Conservation (phyloP, 2,888 invertebrate species). For the Sarcophaga caerulescens region DNA sequence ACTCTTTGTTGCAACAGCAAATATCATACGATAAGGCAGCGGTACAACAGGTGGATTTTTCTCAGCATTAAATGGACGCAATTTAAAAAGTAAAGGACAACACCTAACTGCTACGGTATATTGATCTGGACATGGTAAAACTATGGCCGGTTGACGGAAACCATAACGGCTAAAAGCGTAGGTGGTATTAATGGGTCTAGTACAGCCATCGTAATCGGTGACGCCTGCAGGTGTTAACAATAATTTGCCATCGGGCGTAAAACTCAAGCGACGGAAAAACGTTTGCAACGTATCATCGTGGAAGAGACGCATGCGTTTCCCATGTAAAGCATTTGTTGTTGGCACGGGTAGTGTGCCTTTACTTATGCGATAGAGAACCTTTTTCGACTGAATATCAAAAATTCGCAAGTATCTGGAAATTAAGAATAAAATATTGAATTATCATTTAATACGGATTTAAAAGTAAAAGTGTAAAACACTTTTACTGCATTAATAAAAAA, state of each 20-base stretch:
- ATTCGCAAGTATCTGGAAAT: slow-evolving; percentile 85
- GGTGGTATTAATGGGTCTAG: slow-evolving; percentile 83
- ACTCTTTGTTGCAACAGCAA: slow-evolving; percentile 94
- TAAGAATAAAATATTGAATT: slow-evolving; percentile 5
- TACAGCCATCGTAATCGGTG: slow-evolving; percentile 87
- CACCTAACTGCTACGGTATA: slow-evolving; percentile 92
- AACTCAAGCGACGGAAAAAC: slow-evolving; percentile 94
- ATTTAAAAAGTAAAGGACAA: slow-evolving; percentile 88
- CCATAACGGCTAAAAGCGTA: slow-evolving; percentile 84
- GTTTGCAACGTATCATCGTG: slow-evolving; percentile 97
- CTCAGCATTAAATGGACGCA: slow-evolving; percentile 81
- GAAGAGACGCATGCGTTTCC: slow-evolving; percentile 87
- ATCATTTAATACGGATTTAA: background rate
- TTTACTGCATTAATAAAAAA: no score
- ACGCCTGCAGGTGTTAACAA: slow-evolving; percentile 95
- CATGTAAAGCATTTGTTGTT: slow-evolving; percentile 83
- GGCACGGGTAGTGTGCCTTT: slow-evolving; percentile 84
- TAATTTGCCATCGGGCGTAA: slow-evolving; percentile 95
- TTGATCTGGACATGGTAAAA: slow-evolving; percentile 90
- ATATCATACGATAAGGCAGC: slow-evolving; percentile 90
- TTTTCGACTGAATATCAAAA: slow-evolving; percentile 86
- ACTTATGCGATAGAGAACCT: slow-evolving; percentile 86
- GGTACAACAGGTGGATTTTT: slow-evolving; percentile 83
- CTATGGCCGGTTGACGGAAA: slow-evolving; percentile 87
- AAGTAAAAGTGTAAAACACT: no score